phyloP scores from a whole-genome alignment of 2,113 vertebrate species.

The Myotis brandtii region DNA sequence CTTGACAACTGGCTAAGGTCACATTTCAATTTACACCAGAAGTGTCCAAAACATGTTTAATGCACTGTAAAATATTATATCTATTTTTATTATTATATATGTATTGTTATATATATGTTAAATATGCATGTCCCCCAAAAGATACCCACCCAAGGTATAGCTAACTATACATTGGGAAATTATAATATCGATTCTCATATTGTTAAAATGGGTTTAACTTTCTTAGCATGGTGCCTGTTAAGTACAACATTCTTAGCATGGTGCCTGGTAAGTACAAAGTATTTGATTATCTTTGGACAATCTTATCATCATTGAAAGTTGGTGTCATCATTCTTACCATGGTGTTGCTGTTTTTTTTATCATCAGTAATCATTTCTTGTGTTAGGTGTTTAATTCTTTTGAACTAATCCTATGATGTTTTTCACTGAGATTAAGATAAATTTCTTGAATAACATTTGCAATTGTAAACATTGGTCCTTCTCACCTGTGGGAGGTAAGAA shows the following conservation, averaged over 20 bases:
- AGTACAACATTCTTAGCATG: not conserved
- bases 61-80: not conserved
- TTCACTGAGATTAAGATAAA: too few relatives aligned
- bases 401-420: too few relatives aligned
- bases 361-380: not conserved
- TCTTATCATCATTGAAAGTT: not conserved
- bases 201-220: not conserved
- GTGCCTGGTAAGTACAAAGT: not conserved
- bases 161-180: not conserved
- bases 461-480: too few relatives aligned
- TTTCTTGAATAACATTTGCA: too few relatives aligned
- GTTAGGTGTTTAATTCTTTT: not conserved
- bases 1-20: conserved; percentile 19
- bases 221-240: not conserved
- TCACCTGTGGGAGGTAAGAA: not conserved
- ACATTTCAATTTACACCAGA: conserved; percentile 54
- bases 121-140: not conserved
- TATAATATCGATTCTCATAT: not conserved
- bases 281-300: not conserved
- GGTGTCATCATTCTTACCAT: not conserved
- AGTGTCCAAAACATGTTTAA: not conserved
- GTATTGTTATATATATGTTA: not conserved
- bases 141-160: not conserved
- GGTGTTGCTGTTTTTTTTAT: not conserved
- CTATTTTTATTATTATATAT: not conserved